Percentiles rank a stretch among this genome's conserved stretches.
Conservation (phyloP, 1,140 invertebrate genomes). For the Pogonomyrmex barbatus region DNA sequence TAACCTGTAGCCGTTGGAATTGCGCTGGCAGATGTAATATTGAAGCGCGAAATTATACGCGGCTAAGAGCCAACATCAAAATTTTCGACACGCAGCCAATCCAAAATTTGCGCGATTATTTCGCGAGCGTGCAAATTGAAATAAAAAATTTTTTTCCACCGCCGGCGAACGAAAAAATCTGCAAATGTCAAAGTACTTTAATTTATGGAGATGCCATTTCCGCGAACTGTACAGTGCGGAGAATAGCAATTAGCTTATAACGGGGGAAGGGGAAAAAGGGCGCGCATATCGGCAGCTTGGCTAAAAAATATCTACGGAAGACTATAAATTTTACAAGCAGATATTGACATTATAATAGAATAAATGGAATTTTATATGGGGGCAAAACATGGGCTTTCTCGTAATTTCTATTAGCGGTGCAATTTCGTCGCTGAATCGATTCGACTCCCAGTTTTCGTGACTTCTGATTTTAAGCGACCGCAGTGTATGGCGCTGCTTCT, state of each 20-base stretch:
- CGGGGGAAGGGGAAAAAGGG: background rate
- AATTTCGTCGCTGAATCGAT: conserved; percentile 16
- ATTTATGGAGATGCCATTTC: conserved; percentile 52
- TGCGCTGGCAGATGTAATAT: background rate
- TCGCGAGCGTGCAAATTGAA: conserved; percentile 30
- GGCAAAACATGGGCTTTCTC: background rate
- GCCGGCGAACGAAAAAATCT: conserved; percentile 15
- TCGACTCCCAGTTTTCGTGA: background rate
- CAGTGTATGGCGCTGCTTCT: background rate
- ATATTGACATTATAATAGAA: conserved; percentile 8
- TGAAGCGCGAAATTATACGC: conserved; percentile 22
- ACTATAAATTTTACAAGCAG: conserved; percentile 13
- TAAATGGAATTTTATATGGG: conserved; percentile 5
- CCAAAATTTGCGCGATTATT: conserved; percentile 15
- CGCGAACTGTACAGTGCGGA: background rate
- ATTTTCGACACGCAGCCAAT: conserved; percentile 19
- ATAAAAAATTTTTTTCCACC: background rate
- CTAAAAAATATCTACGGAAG: conserved; percentile 6
- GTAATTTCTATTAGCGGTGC: background rate
- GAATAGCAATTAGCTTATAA: conserved; percentile 49
- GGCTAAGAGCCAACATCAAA: background rate
- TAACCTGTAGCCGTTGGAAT: conserved; percentile 7
- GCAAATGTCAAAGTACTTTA: conserved; percentile 39
- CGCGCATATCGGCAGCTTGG: background rate
- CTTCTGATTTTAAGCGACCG: conserved; percentile 40